A percentile compares a stretch with the other conserved stretches of the same genome.
phyloP scores from a whole-genome alignment of 1,140 invertebrate genomes.

The Rhagoletis pomonella region DNA sequence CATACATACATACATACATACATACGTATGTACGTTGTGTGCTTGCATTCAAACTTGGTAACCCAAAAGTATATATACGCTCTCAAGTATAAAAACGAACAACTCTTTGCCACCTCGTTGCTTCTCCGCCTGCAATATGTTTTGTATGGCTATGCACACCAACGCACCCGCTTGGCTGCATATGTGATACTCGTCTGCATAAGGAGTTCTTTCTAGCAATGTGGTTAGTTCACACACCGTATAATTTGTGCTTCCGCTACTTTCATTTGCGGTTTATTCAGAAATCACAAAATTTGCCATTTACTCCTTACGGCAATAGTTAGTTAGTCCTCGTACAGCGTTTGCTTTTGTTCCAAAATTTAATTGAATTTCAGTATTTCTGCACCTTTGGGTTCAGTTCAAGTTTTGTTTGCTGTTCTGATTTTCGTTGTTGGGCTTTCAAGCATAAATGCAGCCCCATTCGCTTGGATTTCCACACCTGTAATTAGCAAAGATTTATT shows the following conservation, averaged over 20 bases:
- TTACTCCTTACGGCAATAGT: background rate
- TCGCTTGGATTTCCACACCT: background rate
- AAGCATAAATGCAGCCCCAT: too few relatives aligned
- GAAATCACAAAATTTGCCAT: background rate
- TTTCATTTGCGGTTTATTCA: background rate
- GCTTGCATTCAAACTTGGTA: too few relatives aligned
- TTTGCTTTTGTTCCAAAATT: background rate
- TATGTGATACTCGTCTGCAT: background rate
- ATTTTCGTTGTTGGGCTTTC: too few relatives aligned
- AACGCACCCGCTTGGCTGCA: background rate
- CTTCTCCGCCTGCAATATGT: background rate
- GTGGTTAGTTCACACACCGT: slow-evolving; percentile 6
- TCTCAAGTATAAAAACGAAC: background rate
- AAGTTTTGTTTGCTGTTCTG: background rate
- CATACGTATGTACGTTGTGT: too few relatives aligned
- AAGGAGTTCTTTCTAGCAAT: slow-evolving; percentile 17
- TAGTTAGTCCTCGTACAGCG: background rate
- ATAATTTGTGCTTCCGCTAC: background rate
- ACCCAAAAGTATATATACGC: too few relatives aligned
- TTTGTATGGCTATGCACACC: background rate
- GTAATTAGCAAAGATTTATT: slow-evolving; percentile 46
- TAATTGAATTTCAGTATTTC: background rate
- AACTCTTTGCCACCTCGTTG: background rate
- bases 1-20: too few relatives aligned
- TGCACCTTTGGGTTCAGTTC: background rate